These are phyloP conservation scores for Agrotis clavis DNA, from an alignment of 2,888 invertebrate species.

Conservation along the genomic window DNA sequence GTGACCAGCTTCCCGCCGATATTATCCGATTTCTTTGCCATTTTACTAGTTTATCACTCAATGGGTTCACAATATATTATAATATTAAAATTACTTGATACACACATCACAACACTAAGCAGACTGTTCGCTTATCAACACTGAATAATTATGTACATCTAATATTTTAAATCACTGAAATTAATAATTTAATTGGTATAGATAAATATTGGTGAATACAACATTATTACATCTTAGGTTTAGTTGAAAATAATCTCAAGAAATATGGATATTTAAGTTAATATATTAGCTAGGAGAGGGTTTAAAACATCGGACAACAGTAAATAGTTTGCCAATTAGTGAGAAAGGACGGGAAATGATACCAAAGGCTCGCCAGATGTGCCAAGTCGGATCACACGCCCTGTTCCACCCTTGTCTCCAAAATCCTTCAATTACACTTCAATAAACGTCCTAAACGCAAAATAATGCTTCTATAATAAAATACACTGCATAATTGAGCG, in stretches of 20 bases:
- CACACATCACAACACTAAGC: slow-evolving; percentile 85
- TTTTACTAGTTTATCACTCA: slow-evolving; percentile 81
- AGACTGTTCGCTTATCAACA: slow-evolving; percentile 66
- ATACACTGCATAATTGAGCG: slow-evolving; percentile 72
- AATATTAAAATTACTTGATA: slow-evolving; percentile 76
- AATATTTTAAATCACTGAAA: slow-evolving; percentile 55
- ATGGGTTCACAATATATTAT: slow-evolving; percentile 73
- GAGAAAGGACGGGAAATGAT: slow-evolving; percentile 75
- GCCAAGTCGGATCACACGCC: slow-evolving; percentile 77
- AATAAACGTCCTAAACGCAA: slow-evolving; percentile 49
- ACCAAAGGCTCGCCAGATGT: slow-evolving; percentile 80
- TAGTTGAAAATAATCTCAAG: slow-evolving; percentile 30
- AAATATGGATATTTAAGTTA: slow-evolving; percentile 13
- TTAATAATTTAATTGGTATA: slow-evolving; percentile 21
- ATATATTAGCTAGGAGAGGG: background rate
- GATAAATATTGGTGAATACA: slow-evolving; percentile 10
- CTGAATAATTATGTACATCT: slow-evolving; percentile 68
- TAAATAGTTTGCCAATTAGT: slow-evolving; percentile 74
- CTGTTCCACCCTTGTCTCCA: slow-evolving; percentile 61
- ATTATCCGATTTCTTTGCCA: slow-evolving; percentile 94
- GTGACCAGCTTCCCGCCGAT: slow-evolving; percentile 93
- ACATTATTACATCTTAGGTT: slow-evolving; percentile 9
- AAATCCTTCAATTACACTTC: slow-evolving; percentile 43
- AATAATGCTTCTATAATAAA: slow-evolving; percentile 67
- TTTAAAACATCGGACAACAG: slow-evolving; percentile 40